These are phyloP conservation scores for Blera fallax DNA, from an alignment of 2,888 invertebrate genomes.

Conservation along the genomic window DNA sequence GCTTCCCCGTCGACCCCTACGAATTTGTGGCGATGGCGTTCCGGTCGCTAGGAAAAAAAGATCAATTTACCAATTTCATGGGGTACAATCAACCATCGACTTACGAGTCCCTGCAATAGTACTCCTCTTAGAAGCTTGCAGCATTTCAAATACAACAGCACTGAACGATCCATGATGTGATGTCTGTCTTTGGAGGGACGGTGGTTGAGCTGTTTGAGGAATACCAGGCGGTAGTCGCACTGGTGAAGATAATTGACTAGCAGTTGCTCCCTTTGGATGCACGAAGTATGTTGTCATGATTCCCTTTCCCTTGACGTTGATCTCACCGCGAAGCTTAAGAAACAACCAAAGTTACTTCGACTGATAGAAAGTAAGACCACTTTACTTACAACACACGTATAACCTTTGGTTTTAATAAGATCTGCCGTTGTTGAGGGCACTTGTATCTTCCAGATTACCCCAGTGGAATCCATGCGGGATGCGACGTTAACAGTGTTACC, in stretches of 20 bases:
- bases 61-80: neutral
- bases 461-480: constrained; percentile 98
- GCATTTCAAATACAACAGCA: constrained; percentile 93
- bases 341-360: neutral
- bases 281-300: constrained; percentile 98
- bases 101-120: constrained; percentile 81
- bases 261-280: constrained; percentile 83
- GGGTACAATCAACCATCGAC: constrained; percentile 47
- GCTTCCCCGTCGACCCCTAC: constrained; percentile 80
- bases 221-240: constrained; percentile 79
- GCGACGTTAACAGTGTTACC: constrained; percentile 98
- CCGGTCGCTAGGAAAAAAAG: constrained; percentile 77
- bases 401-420: constrained; percentile 82
- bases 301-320: constrained; percentile 97
- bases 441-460: constrained; percentile 93
- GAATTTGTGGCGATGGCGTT: constrained; percentile 81
- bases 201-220: constrained; percentile 83
- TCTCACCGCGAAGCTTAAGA: constrained; percentile 90
- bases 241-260: constrained; percentile 80
- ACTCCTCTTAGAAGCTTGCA: constrained; percentile 86
- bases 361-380: neutral
- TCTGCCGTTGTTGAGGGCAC: constrained; percentile 92
- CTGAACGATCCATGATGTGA: constrained; percentile 91
- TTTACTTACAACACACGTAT: constrained; percentile 79
- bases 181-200: constrained; percentile 85